Conservation (phyloP, 1,140 invertebrate genomes). For the Bombus haemorrhoidalis region DNA sequence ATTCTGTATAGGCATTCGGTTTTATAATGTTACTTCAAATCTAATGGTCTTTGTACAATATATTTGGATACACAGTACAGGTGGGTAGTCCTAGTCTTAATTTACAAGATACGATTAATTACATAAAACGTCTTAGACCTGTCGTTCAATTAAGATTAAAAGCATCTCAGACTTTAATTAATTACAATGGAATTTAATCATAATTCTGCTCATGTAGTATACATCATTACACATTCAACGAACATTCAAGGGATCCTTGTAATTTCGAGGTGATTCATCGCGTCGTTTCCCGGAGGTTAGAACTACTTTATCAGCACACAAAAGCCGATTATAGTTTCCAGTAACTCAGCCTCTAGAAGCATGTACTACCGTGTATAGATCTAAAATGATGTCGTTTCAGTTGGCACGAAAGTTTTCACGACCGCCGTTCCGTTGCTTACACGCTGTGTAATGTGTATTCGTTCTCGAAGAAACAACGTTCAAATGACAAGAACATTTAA, state of each 20-base stretch:
- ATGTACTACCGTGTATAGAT: not conserved
- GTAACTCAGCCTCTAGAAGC: not conserved
- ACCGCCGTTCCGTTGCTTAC: not conserved
- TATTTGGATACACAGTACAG: not conserved
- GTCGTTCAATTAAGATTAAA: not conserved
- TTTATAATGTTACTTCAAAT: too few species aligned
- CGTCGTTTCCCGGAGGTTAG: not conserved
- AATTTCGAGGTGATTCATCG: constrained; percentile 18
- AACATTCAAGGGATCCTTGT: too few species aligned
- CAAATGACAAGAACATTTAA: not conserved
- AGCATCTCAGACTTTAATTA: not conserved
- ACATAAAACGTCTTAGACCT: not conserved
- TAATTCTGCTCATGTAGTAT: not conserved
- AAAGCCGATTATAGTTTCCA: constrained; percentile 25
- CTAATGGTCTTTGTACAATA: too few species aligned
- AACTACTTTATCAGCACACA: constrained; percentile 22
- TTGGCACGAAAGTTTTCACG: constrained; percentile 23
- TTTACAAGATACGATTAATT: not conserved
- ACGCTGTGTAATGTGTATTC: not conserved
- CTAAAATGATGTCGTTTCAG: constrained; percentile 10
- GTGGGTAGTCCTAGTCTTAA: not conserved
- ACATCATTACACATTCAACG: not conserved
- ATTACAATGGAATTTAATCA: not conserved
- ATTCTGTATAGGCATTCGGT: too few species aligned
- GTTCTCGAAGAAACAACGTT: not conserved